These are phyloP conservation scores for Darevskia nairensis DNA, from an alignment of 2,797 vertebrate species.

Conservation along the genomic window DNA sequence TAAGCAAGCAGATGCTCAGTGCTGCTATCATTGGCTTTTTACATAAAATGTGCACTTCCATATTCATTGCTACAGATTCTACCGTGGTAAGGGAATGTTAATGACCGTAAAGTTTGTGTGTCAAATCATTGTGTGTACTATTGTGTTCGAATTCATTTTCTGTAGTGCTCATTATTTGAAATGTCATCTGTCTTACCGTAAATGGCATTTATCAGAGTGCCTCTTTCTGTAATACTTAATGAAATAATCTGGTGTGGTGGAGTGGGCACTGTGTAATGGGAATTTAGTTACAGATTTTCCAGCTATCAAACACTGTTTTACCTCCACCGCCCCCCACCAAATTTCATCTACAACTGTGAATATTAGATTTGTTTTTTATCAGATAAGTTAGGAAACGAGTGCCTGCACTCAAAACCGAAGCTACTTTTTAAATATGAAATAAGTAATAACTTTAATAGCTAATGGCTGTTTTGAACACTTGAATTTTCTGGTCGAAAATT, in stretches of 20 bases:
- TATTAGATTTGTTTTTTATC: constrained; percentile 22
- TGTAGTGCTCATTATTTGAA: not conserved
- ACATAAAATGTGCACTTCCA: constrained; percentile 1
- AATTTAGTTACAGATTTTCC: not conserved
- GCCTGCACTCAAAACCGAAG: accelerated
- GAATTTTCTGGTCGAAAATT: not conserved
- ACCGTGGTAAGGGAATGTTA: not conserved
- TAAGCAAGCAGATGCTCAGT: constrained; percentile 15
- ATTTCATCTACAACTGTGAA: not conserved
- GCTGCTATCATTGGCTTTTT: not conserved
- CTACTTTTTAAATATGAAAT: not conserved
- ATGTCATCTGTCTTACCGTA: not conserved
- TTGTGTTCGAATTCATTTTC: constrained; percentile 11
- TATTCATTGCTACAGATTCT: constrained; percentile 11
- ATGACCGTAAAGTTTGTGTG: constrained; percentile 1
- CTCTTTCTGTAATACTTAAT: constrained; percentile 12
- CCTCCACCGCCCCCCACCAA: not conserved
- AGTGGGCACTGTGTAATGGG: not conserved
- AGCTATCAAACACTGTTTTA: not conserved
- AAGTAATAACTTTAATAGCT: not conserved
- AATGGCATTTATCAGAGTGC: not conserved
- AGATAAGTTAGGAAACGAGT: not conserved
- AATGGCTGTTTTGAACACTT: not conserved
- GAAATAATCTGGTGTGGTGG: not conserved
- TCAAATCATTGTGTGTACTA: not conserved